Evolutionary conservation across 2,113 vertebrate genomes (phyloP), one percentile per base, ranked within the genome.

Genomic region (Orthonyx spaldingii): DNA sequence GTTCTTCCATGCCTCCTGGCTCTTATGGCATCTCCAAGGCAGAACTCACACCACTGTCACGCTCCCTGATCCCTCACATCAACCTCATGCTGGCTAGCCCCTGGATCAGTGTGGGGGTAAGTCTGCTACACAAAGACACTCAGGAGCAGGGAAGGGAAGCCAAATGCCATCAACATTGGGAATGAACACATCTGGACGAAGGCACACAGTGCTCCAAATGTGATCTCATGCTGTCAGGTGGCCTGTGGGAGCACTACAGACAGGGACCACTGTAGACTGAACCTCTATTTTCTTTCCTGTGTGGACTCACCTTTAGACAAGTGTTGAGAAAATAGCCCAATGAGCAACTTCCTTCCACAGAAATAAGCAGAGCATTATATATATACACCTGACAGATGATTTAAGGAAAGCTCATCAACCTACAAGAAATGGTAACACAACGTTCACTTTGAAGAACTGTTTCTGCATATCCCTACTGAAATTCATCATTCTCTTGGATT

Each of bases 211-310:
- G 18, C 33, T 81, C 28, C 39, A 89, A 39, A 61, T 3, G 27
- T 69, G 42, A 92, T 23, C 28, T 84, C 18, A 15, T 27, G 10
- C 26, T 89, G 33, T 72, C 22, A 6, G 0, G 4, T 32, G 44
- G 44, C 20, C 20, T 69, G 15, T 32, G 49, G n/a, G 71, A 87
- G 2, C 32, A 15, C 10, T 61, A 1, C 8, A n/a, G 76, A 35
- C 39, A 76, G 24, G 50, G 8, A 60, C 6, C 2, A 0, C 2
- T 16, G 9, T 1, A 66, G 49, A 28, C 5, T 74, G 18, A 65
- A 57, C 8, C 8, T 69, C 37, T 72, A 3, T 39, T 86, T 53
- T 30, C 46, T 80, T 64, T 65, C 37, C 49, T 69, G 0, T 33
- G 15, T 39, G 53, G 56, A 35, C 4, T 59, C 0, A 0, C 19